These are phyloP conservation scores for Chirona hameri DNA, from an alignment of 2,888 invertebrate species.

Conservation along the genomic window DNA sequence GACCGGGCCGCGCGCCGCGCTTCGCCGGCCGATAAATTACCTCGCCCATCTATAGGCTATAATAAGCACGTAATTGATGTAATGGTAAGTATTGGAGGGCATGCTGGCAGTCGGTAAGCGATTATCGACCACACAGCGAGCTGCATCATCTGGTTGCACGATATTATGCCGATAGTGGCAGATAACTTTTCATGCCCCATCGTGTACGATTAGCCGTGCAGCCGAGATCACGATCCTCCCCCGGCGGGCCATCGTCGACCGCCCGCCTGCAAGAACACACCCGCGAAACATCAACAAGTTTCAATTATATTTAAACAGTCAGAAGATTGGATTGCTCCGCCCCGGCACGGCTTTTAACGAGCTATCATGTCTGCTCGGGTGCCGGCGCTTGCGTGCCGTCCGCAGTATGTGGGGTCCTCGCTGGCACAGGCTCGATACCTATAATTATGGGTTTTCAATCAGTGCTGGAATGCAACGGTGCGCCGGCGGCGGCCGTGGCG, in stretches of 20 bases:
- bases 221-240: background rate
- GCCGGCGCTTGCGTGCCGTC: background rate
- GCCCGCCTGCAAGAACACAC: conserved; percentile 3
- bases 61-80: conserved; percentile 27
- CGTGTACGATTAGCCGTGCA: background rate
- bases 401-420: conserved; percentile 6
- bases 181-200: conserved; percentile 23
- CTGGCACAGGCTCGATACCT: conserved; percentile 11
- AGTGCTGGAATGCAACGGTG: conserved; percentile 24
- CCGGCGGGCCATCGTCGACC: background rate
- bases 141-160: conserved; percentile 2
- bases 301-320: conserved; percentile 4
- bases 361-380: conserved; percentile 12
- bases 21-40: background rate
- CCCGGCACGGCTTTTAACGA: conserved; percentile 11
- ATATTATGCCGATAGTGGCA: conserved; percentile 23
- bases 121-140: background rate
- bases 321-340: conserved; percentile 1
- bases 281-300: conserved; percentile 10
- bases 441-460: conserved; percentile 29
- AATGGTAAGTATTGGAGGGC: conserved; percentile 25
- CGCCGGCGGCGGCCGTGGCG: background rate
- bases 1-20: background rate
- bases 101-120: background rate
- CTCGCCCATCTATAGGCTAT: background rate